Evolutionary conservation across 2,888 invertebrate species (phyloP), one percentile per base, ranked within the genome.

Genomic region (Alcis repandata): DNA sequence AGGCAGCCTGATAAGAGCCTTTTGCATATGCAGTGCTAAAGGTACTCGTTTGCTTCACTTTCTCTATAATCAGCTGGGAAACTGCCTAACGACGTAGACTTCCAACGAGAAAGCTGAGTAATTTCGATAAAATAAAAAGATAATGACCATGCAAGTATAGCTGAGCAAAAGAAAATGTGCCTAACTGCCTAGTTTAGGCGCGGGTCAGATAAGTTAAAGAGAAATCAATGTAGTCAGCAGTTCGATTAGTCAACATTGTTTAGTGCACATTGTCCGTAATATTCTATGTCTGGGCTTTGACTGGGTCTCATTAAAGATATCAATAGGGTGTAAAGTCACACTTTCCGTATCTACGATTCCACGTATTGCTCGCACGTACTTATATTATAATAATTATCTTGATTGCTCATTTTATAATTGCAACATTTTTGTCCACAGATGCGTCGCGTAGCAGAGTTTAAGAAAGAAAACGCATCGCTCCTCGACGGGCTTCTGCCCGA

Each of bases 391-490:
- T n/a, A n/a, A n/a, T n/a, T n/a, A 10, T 45, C 1, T 46, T 46
- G 1, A 22, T 36, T 51, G 4, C 17, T 27, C 6, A 36, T 32
- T 10, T 22, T 6, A 19, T 40, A 33, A 27, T 22, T 6, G n/a
- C 46, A 40, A 27, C 48, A 9, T 41, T 8, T 60, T 53, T 59
- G 54, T 54, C 41, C 41, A 33, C 85, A 97, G 95, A 96, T 98
- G 96, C 96, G 95, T 81, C 94, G 96, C 65, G 94, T 95, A 56
- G 96, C 97, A 1, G 95, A 95, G 68, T 97, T 97, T 86, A 97
- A 95, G 80, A 95, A 95, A 51, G 96, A 96, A 71, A 93, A 97
- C 80, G 95, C 95, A 1, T 81, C 91, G 0, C 84, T 97, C 0
- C 84, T 97, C 43, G 94, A 95, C 54, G 95, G 95, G 40, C 85